phyloP scores from a whole-genome alignment of 2,888 invertebrate species.

The Pimpla rufipes region DNA sequence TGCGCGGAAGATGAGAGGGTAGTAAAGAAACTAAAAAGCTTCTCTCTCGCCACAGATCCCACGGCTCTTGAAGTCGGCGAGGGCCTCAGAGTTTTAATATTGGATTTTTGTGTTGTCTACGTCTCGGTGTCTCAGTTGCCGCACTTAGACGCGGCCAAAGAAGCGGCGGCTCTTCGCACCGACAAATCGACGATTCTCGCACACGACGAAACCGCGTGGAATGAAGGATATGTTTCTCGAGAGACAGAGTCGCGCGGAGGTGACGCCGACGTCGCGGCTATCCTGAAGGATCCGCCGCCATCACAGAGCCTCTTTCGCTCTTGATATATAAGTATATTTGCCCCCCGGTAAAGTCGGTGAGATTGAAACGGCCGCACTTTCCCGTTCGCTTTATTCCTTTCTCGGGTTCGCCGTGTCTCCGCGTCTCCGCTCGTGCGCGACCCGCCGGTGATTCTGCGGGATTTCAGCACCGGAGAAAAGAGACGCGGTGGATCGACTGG shows the following conservation, averaged over 20 bases:
- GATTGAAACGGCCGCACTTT: conserved; percentile 77
- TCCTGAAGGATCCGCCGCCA: conserved; percentile 31
- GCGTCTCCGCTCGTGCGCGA: conserved; percentile 42
- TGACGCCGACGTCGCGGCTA: conserved; percentile 69
- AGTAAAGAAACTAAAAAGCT: conserved; percentile 24
- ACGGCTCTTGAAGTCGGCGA: conserved; percentile 30
- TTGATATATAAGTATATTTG: conserved; percentile 78
- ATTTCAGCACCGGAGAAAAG: no score
- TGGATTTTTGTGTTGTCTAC: conserved; percentile 69
- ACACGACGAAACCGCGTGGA: not conserved
- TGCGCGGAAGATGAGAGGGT: conserved; percentile 5
- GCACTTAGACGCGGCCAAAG: conserved; percentile 46
- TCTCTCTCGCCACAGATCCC: conserved; percentile 30
- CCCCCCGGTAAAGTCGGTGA: conserved; percentile 76
- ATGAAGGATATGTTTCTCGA: conserved; percentile 22
- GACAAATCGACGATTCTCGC: conserved; percentile 40
- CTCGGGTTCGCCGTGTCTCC: conserved; percentile 41
- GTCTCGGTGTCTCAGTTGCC: conserved; percentile 11
- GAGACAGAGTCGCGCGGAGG: conserved; percentile 31
- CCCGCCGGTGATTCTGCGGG: no score
- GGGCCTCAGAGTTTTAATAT: conserved; percentile 68
- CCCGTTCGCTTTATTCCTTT: conserved; percentile 65
- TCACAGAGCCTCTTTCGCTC: conserved; percentile 72
- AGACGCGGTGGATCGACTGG: no score
- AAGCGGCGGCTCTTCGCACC: conserved; percentile 40